Percentiles rank a stretch among this genome's conserved stretches.
Conservation (phyloP, 2,797 vertebrate genomes). For the Tadarida brasiliensis region DNA sequence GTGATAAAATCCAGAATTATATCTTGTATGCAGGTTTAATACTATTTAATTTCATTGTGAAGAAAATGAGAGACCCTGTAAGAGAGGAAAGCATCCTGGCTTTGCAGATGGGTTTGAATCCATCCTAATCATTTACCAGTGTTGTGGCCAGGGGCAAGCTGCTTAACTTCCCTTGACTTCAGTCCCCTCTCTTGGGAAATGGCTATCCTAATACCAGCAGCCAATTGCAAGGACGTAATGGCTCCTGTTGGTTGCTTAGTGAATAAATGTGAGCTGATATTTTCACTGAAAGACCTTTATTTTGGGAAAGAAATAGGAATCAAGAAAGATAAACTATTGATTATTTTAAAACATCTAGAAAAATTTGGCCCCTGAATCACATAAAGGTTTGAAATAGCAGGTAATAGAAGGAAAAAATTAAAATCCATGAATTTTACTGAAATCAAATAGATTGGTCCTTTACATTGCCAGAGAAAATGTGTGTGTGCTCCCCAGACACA, state of each 20-base stretch:
- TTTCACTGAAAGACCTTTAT: constrained; percentile 14
- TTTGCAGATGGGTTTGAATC: not conserved
- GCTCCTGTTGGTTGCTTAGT: not conserved
- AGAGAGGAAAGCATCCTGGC: not conserved
- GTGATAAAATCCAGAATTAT: not conserved
- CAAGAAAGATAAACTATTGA: not conserved
- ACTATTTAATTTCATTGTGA: not conserved
- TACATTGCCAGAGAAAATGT: not conserved
- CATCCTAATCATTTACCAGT: not conserved
- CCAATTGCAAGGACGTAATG: not conserved
- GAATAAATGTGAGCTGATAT: not conserved
- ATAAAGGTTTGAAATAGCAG: not conserved
- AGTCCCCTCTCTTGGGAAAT: not conserved
- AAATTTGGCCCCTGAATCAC: not conserved
- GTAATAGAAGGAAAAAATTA: not conserved
- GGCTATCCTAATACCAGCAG: not conserved
- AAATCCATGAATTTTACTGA: not conserved
- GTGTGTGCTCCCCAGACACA: not conserved
- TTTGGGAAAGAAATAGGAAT: not conserved
- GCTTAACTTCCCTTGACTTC: not conserved
- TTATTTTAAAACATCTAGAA: not conserved
- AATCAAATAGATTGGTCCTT: not conserved
- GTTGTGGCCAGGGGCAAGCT: not conserved
- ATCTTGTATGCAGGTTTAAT: not conserved
- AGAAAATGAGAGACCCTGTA: not conserved